A percentile compares a stretch with the other conserved stretches of the same genome.
These are phyloP conservation scores for Panopea generosa DNA, from an alignment of 2,888 invertebrate species.

Conservation along the genomic window DNA sequence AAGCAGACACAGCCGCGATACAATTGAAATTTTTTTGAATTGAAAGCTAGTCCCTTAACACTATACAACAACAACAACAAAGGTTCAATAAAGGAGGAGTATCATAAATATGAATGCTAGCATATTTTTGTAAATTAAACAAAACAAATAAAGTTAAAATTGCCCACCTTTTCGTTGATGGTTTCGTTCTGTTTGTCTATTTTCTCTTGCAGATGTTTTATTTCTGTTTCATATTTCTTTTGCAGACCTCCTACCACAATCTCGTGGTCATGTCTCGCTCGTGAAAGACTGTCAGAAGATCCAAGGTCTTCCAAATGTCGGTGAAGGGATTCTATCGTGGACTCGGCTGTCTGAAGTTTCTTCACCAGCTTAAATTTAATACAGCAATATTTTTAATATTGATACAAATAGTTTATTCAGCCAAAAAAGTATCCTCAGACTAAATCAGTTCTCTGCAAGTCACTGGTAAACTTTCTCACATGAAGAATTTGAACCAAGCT, in stretches of 20 bases:
- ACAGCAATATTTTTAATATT: slow-evolving; percentile 1
- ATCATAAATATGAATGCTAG: too few relatives aligned
- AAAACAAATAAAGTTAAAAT: too few relatives aligned
- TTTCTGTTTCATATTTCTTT: slow-evolving; percentile 80
- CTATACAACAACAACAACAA: too few relatives aligned
- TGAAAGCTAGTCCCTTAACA: too few relatives aligned
- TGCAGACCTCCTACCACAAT: slow-evolving; percentile 77
- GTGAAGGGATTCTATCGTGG: slow-evolving; percentile 82
- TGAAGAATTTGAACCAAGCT: too few relatives aligned
- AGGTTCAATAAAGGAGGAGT: too few relatives aligned
- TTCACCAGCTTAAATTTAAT: slow-evolving; percentile 71
- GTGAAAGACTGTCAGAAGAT: slow-evolving; percentile 78
- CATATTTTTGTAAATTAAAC: too few relatives aligned
- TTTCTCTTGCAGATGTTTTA: slow-evolving; percentile 76
- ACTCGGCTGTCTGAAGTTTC: slow-evolving; percentile 81
- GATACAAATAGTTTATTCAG: not conserved
- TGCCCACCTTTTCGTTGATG: slow-evolving; percentile 75
- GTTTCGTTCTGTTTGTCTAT: slow-evolving; percentile 71
- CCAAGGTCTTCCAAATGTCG: slow-evolving; percentile 81
- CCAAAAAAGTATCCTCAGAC: not conserved
- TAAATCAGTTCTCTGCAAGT: too few relatives aligned
- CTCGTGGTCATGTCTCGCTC: slow-evolving; percentile 83
- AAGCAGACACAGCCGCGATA: too few relatives aligned
- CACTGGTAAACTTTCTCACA: too few relatives aligned
- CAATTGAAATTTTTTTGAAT: too few relatives aligned